A percentile compares a stretch with the other conserved stretches of the same genome.
phyloP scores from a whole-genome alignment of 2,113 vertebrate genomes.

The Calypte anna region DNA sequence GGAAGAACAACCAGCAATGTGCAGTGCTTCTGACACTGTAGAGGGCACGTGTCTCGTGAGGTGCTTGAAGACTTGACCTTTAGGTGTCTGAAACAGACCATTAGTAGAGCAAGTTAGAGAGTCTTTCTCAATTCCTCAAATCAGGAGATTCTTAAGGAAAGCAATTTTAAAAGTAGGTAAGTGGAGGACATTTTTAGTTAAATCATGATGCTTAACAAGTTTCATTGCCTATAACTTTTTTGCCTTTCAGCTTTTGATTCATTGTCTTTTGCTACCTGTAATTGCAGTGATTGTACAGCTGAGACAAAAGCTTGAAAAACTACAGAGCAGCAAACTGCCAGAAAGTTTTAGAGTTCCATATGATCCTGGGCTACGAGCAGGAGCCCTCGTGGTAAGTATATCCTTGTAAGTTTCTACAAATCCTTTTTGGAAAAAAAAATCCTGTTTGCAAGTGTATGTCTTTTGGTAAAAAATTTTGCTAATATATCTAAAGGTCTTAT shows the following conservation, averaged over 20 bases:
- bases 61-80: neutral
- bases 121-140: neutral
- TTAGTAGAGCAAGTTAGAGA: neutral
- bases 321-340: conserved; percentile 88
- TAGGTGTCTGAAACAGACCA: neutral
- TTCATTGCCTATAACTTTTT: neutral
- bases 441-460: neutral
- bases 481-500: neutral
- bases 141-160: neutral
- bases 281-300: conserved; percentile 90
- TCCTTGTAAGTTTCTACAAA: conserved; percentile 36
- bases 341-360: conserved; percentile 93
- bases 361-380: conserved; percentile 94
- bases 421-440: neutral
- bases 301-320: conserved; percentile 92
- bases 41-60: neutral
- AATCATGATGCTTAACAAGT: neutral
- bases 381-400: conserved; percentile 86
- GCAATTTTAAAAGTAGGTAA: neutral
- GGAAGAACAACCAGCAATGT: neutral
- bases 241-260: neutral
- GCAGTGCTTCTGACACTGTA: neutral
- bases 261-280: conserved; percentile 26
- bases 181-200: neutral
- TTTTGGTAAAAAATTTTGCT: neutral